Percentiles rank a stretch among this genome's conserved stretches.
phyloP scores from a whole-genome alignment of 2,113 vertebrate genomes.

The Opisthocomus hoazin region DNA sequence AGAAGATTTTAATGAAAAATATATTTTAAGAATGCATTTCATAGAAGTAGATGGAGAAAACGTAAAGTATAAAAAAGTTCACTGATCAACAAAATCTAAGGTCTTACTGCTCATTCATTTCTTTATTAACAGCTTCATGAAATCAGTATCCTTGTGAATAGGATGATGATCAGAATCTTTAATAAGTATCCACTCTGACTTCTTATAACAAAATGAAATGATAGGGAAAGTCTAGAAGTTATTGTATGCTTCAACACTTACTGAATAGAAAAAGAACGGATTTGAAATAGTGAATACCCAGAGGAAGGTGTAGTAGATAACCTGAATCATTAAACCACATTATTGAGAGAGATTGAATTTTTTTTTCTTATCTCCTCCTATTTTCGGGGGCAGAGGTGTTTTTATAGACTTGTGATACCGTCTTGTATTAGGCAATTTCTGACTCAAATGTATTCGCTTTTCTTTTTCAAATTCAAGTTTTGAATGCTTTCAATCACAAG shows the following conservation, averaged over 20 bases:
- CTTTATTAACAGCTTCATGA: not conserved
- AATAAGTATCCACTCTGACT: not conserved
- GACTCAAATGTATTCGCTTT: not conserved
- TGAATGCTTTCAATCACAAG: not conserved
- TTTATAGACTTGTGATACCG: not conserved
- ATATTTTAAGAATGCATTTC: not conserved
- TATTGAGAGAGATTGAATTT: not conserved
- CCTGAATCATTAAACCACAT: not conserved
- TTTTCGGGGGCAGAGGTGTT: not conserved
- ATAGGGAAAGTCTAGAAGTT: not conserved
- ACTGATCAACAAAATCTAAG: not conserved
- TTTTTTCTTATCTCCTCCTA: not conserved
- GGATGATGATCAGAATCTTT: not conserved
- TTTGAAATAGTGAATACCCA: not conserved
- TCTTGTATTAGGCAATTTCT: not conserved
- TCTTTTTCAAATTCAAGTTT: not conserved
- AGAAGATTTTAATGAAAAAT: not conserved
- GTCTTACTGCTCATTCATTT: not conserved
- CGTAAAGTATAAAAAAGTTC: not conserved
- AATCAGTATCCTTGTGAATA: not conserved
- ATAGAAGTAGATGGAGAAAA: not conserved
- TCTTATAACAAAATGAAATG: not conserved
- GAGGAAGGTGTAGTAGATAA: not conserved
- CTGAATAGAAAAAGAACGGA: not conserved
- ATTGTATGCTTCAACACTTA: not conserved